Conservation (phyloP, 2,888 invertebrate genomes). For the Hyposoter dolosus region DNA sequence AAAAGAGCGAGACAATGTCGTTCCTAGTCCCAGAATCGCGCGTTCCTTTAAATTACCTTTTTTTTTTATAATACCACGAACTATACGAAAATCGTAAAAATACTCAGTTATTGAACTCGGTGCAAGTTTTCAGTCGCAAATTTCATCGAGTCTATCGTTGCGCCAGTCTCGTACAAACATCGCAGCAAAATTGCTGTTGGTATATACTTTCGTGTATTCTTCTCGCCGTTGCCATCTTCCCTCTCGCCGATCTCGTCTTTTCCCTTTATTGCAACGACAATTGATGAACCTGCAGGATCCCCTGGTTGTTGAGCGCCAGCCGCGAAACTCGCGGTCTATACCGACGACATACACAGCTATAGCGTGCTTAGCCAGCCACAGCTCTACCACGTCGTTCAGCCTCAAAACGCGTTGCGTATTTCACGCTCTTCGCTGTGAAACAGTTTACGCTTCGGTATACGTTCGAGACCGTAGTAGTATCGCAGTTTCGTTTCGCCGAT, state of each 20-base stretch:
- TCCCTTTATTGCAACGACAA: slow-evolving; percentile 76
- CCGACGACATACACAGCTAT: slow-evolving; percentile 2
- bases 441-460: slow-evolving; percentile 55
- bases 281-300: slow-evolving; percentile 71
- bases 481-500: slow-evolving; percentile 57
- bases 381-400: slow-evolving; percentile 50
- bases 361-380: background rate
- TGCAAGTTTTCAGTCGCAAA: slow-evolving; percentile 72
- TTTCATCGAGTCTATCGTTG: slow-evolving; percentile 69
- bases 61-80: slow-evolving; percentile 13
- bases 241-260: slow-evolving; percentile 68
- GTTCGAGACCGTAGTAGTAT: slow-evolving; percentile 31
- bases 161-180: slow-evolving; percentile 63
- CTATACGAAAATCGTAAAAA: slow-evolving; percentile 41
- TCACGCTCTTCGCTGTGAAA: slow-evolving; percentile 57
- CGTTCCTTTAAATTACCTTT: slow-evolving; percentile 38
- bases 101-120: slow-evolving; percentile 71
- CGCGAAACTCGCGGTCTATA: slow-evolving; percentile 6
- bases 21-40: slow-evolving; percentile 32
- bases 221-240: slow-evolving; percentile 52
- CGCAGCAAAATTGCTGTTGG: slow-evolving; percentile 74
- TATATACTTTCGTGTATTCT: slow-evolving; percentile 73
- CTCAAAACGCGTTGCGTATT: slow-evolving; percentile 61
- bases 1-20: slow-evolving; percentile 47
- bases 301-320: slow-evolving; percentile 44